A percentile compares a stretch with the other conserved stretches of the same genome.
These are phyloP conservation scores for Zaprionus lineosus DNA, from an alignment of 2,888 invertebrate genomes.

Conservation along the genomic window DNA sequence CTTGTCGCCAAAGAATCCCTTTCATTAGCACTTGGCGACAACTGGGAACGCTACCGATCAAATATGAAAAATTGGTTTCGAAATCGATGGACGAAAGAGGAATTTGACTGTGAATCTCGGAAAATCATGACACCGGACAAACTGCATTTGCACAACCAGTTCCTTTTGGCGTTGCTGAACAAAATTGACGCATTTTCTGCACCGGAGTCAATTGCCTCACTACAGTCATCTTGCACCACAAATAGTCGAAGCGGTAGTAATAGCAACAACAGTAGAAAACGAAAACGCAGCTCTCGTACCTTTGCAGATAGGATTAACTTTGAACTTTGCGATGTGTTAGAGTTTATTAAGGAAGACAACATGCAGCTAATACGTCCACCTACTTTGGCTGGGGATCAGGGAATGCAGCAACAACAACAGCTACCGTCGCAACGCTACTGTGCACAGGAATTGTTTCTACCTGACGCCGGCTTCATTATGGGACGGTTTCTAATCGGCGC, in stretches of 20 bases:
- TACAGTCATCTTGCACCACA: conserved; percentile 25
- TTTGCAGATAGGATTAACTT: conserved; percentile 85
- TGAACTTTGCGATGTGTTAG: conserved; percentile 85
- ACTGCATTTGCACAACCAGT: conserved; percentile 92
- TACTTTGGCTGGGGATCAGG: conserved; percentile 58
- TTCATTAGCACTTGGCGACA: conserved; percentile 85
- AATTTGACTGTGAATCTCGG: conserved; percentile 91
- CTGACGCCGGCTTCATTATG: conserved; percentile 91
- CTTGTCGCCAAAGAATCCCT: conserved; percentile 77
- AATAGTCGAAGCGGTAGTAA: conserved; percentile 39
- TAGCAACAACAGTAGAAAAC: conserved; percentile 81
- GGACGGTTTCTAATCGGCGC: conserved; percentile 93
- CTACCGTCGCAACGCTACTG: conserved; percentile 84
- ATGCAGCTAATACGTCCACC: conserved; percentile 76
- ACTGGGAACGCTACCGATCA: conserved; percentile 87
- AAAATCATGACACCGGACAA: conserved; percentile 88
- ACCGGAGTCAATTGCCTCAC: conserved; percentile 50
- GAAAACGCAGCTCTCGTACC: conserved; percentile 83
- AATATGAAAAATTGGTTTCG: conserved; percentile 91
- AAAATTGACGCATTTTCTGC: conserved; percentile 85
- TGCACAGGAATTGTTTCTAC: conserved; percentile 90
- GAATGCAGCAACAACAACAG: conserved; percentile 71
- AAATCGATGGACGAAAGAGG: conserved; percentile 90
- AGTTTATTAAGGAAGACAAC: conserved; percentile 84
- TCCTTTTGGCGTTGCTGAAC: conserved; percentile 90